Evolutionary conservation across 2,113 vertebrate species (phyloP).

Genomic region (Opisthocomus hoazin): DNA sequence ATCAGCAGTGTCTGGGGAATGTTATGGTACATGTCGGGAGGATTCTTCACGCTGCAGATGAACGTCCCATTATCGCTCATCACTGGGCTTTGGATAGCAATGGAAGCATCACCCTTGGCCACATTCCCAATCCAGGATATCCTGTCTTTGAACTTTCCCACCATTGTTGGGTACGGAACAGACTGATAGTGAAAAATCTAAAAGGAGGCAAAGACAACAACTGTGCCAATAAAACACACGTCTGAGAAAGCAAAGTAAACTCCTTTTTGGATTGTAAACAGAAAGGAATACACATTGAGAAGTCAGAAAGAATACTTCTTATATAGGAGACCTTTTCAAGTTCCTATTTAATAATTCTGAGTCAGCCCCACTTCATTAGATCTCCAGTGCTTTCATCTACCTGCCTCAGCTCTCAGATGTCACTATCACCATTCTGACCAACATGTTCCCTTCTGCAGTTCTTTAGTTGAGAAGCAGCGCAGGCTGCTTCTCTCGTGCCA

Average conservation of each 20-base stretch:
- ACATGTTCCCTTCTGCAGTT: background rate
- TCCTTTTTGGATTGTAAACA: background rate
- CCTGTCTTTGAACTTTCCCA: slow-evolving; percentile 78
- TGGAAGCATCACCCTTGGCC: slow-evolving; percentile 78
- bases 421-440: background rate
- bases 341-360: background rate
- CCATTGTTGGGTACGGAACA: slow-evolving; percentile 63
- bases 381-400: background rate
- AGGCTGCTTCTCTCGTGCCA: background rate
- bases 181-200: slow-evolving; percentile 90
- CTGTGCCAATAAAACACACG: background rate
- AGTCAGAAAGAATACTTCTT: background rate
- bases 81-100: slow-evolving; percentile 74
- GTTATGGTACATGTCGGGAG: slow-evolving; percentile 88
- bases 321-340: background rate
- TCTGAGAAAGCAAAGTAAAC: background rate
- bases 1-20: slow-evolving; percentile 76
- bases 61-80: slow-evolving; percentile 88
- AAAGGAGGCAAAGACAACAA: background rate
- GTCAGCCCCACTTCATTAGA: background rate
- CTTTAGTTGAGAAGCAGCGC: background rate
- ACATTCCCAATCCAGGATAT: slow-evolving; percentile 83
- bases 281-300: background rate
- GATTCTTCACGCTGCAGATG: slow-evolving; percentile 88
- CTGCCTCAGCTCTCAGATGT: background rate